phyloP scores from a whole-genome alignment of 2,888 invertebrate genomes.

The Stegana nigrithorax region DNA sequence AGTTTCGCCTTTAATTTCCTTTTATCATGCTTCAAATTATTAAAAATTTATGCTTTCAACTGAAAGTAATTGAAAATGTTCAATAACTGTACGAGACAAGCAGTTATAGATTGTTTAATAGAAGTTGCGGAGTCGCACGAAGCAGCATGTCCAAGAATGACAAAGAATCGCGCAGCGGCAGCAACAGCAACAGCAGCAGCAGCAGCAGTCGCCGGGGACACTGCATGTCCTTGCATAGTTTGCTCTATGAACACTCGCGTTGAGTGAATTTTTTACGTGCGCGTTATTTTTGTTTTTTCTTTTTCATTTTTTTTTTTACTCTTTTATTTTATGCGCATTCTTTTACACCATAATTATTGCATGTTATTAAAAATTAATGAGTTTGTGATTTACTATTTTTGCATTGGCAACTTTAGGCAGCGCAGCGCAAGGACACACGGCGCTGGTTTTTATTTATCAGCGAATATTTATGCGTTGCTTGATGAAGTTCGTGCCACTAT shows the following conservation, averaged over 20 bases:
- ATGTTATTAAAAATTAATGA: constrained; percentile 15
- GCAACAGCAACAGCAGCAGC: constrained; percentile 3
- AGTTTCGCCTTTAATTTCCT: constrained; percentile 61
- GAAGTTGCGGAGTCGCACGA: not conserved
- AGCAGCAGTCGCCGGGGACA: constrained; percentile 22
- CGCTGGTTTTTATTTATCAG: too few relatives aligned
- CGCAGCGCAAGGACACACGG: too few relatives aligned
- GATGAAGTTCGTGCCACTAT: too few relatives aligned
- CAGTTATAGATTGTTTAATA: constrained; percentile 43
- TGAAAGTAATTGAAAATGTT: constrained; percentile 61
- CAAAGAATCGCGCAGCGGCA: not conserved
- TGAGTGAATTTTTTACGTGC: not conserved
- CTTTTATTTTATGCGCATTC: not conserved
- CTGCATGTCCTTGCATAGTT: constrained; percentile 39
- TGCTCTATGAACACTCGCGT: too few relatives aligned
- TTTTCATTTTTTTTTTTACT: not conserved
- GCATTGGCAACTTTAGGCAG: not conserved
- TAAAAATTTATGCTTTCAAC: constrained; percentile 61
- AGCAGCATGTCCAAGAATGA: not conserved
- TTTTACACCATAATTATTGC: constrained; percentile 3
- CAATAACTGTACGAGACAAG: constrained; percentile 58
- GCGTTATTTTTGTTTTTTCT: not conserved
- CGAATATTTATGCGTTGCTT: too few relatives aligned
- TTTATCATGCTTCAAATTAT: constrained; percentile 62
- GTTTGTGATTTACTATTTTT: not conserved